A percentile compares a stretch with the other conserved stretches of the same genome.
Evolutionary conservation across 2,888 invertebrate genomes (phyloP).

Genomic region (Cyrtodaria siliqua): DNA sequence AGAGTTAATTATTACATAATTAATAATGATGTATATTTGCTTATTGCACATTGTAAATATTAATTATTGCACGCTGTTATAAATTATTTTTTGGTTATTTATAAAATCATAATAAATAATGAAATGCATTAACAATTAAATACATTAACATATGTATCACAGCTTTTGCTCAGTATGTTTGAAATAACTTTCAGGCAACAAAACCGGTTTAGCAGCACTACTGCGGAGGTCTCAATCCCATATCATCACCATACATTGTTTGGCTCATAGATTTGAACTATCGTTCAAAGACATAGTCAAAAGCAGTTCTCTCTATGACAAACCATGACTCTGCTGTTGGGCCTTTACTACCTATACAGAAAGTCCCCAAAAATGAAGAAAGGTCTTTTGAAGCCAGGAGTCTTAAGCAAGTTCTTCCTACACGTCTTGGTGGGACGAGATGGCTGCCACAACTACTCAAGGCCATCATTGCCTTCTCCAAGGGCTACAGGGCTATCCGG

Average conservation of each 20-base stretch:
- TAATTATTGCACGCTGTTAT: too few relatives aligned
- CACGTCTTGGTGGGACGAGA: too few relatives aligned
- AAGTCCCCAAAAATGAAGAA: conserved; percentile 28
- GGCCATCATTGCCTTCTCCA: conserved; percentile 28
- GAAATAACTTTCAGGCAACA: not conserved
- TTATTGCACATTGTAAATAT: not conserved
- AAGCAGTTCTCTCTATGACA: conserved; percentile 26
- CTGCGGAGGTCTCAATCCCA: not conserved
- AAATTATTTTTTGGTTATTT: too few relatives aligned
- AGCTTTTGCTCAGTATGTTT: conserved; percentile 2
- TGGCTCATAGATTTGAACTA: conserved; percentile 41
- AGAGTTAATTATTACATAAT: too few relatives aligned
- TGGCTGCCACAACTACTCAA: conserved; percentile 6
- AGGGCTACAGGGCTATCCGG: conserved; percentile 23
- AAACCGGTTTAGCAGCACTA: conserved; percentile 14
- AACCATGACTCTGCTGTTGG: conserved; percentile 32
- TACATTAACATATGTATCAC: too few relatives aligned
- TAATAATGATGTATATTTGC: too few relatives aligned
- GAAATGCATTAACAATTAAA: not conserved
- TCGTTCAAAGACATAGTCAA: conserved; percentile 50
- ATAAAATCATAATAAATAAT: not conserved
- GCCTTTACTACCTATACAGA: conserved; percentile 39
- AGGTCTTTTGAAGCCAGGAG: not conserved
- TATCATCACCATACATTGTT: conserved; percentile 17
- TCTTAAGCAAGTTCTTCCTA: too few relatives aligned